Percentiles rank a stretch among this genome's conserved stretches.
Conservation (phyloP, 2,797 vertebrate genomes). For the Microhierax caerulescens region DNA sequence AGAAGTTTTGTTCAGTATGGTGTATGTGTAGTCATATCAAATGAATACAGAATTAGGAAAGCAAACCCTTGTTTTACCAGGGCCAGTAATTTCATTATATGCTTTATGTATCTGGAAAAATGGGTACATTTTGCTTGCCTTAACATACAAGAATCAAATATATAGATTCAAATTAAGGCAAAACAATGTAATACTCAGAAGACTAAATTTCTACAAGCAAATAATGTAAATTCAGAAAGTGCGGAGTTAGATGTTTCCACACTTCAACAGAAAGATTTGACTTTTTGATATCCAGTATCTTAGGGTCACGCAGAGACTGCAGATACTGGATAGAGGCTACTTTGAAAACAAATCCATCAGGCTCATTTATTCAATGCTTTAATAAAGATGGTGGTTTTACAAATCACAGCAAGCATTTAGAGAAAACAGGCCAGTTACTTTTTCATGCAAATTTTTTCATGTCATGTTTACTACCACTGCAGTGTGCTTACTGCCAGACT, state of each 20-base stretch:
- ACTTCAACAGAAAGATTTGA: background rate
- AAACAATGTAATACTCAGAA: background rate
- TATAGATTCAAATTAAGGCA: background rate
- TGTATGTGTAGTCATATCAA: background rate
- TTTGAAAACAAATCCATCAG: background rate
- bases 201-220: background rate
- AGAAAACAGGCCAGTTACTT: constrained; percentile 2
- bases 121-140: background rate
- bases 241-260: background rate
- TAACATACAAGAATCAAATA: background rate
- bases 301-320: background rate
- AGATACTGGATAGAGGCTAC: background rate
- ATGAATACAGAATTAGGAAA: background rate
- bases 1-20: background rate
- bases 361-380: background rate
- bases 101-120: background rate
- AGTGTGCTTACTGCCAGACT: background rate
- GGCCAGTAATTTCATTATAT: background rate
- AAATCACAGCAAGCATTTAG: background rate
- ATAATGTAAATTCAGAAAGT: background rate
- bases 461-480: background rate
- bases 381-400: background rate
- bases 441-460: constrained; percentile 53
- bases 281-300: background rate
- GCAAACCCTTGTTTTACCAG: background rate